phyloP scores from a whole-genome alignment of 2,888 invertebrate species.

The Sturmia bella region DNA sequence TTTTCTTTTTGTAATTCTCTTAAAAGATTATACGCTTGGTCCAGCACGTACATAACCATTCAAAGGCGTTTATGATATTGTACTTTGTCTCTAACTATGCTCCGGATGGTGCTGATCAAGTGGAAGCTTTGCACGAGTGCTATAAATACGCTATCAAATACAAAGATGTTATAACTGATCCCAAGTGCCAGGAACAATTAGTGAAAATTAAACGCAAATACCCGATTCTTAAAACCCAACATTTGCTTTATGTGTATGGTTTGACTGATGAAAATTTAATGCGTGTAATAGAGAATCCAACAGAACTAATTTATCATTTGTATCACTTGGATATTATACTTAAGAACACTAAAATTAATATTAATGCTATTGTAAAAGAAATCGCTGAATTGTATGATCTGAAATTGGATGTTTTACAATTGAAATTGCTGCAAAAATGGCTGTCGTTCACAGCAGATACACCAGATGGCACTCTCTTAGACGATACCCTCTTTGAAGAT shows the following conservation, averaged over 20 bases:
- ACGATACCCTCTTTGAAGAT: slow-evolving; percentile 81
- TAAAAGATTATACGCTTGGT: slow-evolving; percentile 78
- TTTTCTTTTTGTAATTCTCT: not conserved
- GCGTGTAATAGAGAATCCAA: slow-evolving; percentile 79
- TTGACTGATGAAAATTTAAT: slow-evolving; percentile 79
- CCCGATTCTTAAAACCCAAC: slow-evolving; percentile 81
- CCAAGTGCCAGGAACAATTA: slow-evolving; percentile 77
- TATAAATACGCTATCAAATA: slow-evolving; percentile 79
- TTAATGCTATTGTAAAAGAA: slow-evolving; percentile 79
- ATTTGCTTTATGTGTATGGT: slow-evolving; percentile 79
- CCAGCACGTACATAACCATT: slow-evolving; percentile 76
- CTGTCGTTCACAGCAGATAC: slow-evolving; percentile 76
- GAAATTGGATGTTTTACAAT: slow-evolving; percentile 78
- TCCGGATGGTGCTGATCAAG: slow-evolving; percentile 81
- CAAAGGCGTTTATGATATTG: slow-evolving; percentile 79
- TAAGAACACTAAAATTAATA: slow-evolving; percentile 78
- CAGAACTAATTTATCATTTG: slow-evolving; percentile 78
- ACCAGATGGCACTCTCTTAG: slow-evolving; percentile 76
- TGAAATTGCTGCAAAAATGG: slow-evolving; percentile 80
- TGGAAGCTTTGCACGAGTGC: slow-evolving; percentile 81
- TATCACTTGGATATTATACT: slow-evolving; percentile 80
- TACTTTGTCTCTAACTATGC: slow-evolving; percentile 81
- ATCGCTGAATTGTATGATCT: slow-evolving; percentile 78
- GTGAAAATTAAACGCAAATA: slow-evolving; percentile 80
- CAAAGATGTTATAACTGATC: slow-evolving; percentile 73